Evolutionary conservation across 23 tunicate genomes (phyloP).

Genomic region (Halocynthia roretzi): DNA sequence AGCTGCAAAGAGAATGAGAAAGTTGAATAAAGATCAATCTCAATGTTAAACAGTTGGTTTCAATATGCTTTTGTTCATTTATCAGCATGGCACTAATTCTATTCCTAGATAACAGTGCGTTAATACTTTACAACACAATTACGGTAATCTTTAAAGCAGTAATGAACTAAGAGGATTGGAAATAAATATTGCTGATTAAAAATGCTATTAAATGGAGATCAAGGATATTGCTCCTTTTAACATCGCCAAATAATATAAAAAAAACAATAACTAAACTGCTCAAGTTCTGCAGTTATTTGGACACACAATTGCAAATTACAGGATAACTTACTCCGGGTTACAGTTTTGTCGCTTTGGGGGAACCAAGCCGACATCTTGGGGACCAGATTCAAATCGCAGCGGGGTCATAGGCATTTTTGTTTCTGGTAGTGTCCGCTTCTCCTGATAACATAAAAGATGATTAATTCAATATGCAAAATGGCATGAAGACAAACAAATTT

Average conservation of each 20-base stretch:
- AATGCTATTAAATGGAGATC: too few relatives aligned
- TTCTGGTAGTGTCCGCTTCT: constrained; percentile 31
- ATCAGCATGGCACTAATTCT: not conserved
- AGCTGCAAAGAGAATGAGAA: not conserved
- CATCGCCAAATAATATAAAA: too few relatives aligned
- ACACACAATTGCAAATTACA: not conserved
- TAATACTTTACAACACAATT: too few relatives aligned
- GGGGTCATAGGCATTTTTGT: constrained; percentile 41
- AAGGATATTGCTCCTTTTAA: too few relatives aligned
- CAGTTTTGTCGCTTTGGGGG: constrained; percentile 97
- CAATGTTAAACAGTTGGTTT: too few relatives aligned
- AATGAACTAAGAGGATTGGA: too few relatives aligned
- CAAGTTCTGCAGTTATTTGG: not conserved
- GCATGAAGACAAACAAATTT: not conserved
- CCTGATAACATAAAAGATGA: constrained; percentile 18
- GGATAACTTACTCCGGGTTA: constrained; percentile 65
- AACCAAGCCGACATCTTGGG: constrained; percentile 34
- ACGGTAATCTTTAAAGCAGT: too few relatives aligned
- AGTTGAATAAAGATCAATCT: not conserved
- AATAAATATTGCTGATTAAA: too few relatives aligned
- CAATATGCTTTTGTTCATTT: too few relatives aligned
- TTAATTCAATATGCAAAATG: not conserved
- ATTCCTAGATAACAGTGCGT: not conserved
- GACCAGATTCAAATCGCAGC: constrained; percentile 51
- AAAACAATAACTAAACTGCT: too few relatives aligned